Conservation (phyloP, 1,140 invertebrate species). For the Ceratina japonica region DNA sequence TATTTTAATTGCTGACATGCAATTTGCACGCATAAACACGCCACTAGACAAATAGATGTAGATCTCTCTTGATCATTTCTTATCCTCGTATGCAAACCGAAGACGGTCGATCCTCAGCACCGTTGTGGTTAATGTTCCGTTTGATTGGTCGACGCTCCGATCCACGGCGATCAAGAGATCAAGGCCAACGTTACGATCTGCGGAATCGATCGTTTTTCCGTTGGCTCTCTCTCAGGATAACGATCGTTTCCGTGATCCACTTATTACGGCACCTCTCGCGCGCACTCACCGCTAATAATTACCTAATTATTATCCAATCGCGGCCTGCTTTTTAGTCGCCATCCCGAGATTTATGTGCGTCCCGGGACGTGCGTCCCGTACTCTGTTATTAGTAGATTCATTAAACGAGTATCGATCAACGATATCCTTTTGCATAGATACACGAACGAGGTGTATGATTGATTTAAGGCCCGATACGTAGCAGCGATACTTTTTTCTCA, state of each 20-base stretch:
- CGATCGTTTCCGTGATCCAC: conserved; percentile 47
- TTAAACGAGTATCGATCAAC: not conserved
- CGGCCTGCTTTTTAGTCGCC: not conserved
- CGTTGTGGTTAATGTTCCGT: conserved; percentile 78
- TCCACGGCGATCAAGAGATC: conserved; percentile 59
- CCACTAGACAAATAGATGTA: conserved; percentile 34
- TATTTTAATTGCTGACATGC: not conserved
- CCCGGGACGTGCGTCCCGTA: not conserved
- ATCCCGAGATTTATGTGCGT: not conserved
- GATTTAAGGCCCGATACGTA: not conserved
- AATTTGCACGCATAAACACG: conserved; percentile 34
- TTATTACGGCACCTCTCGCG: conserved; percentile 40
- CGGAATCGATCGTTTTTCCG: conserved; percentile 39
- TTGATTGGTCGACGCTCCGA: conserved; percentile 72
- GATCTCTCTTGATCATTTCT: conserved; percentile 60
- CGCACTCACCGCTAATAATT: conserved; percentile 30
- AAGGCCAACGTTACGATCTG: conserved; percentile 40
- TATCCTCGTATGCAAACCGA: conserved; percentile 62
- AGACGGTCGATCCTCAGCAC: conserved; percentile 55
- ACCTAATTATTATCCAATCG: conserved; percentile 43
- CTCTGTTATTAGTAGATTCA: not conserved
- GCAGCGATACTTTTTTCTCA: not conserved
- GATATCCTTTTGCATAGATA: not conserved
- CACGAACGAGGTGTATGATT: not conserved
- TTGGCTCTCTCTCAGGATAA: conserved; percentile 14